These are phyloP conservation scores for Tiliacea citrago DNA, from an alignment of 2,888 invertebrate species.

Conservation along the genomic window DNA sequence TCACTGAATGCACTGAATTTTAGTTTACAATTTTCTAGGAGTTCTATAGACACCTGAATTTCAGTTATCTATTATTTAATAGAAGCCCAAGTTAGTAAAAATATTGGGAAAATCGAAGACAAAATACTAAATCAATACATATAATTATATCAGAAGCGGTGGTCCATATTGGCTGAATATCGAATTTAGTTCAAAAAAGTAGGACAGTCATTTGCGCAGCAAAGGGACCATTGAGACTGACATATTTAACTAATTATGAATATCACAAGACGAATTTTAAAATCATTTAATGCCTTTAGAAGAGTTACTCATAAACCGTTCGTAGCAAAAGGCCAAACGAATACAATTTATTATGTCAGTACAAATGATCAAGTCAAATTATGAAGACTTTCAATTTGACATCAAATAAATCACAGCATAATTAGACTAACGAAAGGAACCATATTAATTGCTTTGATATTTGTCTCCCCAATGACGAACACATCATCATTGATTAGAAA, in stretches of 20 bases:
- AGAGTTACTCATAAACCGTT: not conserved
- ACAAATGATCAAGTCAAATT: conserved; percentile 5
- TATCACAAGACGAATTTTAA: not conserved
- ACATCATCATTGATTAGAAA: conserved; percentile 49
- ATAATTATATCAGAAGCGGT: not conserved
- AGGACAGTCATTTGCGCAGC: not conserved
- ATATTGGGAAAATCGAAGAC: not conserved
- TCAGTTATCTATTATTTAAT: not conserved
- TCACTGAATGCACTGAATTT: not conserved
- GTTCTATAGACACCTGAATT: no score
- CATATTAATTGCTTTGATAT: conserved; percentile 52
- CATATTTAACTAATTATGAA: not conserved
- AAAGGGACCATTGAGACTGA: not conserved
- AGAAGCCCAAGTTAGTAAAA: not conserved
- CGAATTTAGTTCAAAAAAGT: not conserved
- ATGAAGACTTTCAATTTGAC: conserved; percentile 25
- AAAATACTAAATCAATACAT: not conserved
- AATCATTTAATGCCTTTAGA: not conserved
- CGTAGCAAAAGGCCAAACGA: not conserved
- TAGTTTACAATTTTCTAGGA: no score
- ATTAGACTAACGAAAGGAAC: conserved; percentile 40
- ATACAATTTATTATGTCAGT: not conserved
- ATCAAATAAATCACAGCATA: conserved; percentile 36
- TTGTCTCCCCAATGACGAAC: conserved; percentile 46
- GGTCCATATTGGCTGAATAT: not conserved